phyloP scores from a whole-genome alignment of 2,113 vertebrate genomes.

The Brachyhypopomus occidentalis region DNA sequence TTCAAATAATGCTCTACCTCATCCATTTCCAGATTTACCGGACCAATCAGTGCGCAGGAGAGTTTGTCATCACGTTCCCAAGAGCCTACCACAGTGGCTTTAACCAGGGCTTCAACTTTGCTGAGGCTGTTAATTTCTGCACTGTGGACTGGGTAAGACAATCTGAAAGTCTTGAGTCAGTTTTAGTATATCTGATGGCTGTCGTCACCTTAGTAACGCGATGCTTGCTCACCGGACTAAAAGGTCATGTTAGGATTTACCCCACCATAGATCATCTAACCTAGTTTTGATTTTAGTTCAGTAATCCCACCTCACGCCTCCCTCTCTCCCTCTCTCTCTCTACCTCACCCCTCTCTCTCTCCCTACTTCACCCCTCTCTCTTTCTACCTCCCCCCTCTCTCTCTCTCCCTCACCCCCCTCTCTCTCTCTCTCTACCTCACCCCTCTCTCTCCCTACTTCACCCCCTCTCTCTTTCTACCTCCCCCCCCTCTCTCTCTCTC shows the following conservation, averaged over 20 bases:
- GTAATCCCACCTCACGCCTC: no score
- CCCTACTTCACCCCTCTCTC: no score
- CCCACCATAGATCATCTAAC: no score
- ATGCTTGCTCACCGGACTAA: background rate
- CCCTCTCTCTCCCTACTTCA: no score
- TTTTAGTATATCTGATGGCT: constrained; percentile 3
- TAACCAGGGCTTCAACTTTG: constrained; percentile 99
- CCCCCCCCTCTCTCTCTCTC: background rate
- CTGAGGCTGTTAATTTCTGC: constrained; percentile 98
- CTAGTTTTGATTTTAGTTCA: no score
- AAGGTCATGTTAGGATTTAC: background rate
- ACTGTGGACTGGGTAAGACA: constrained; percentile 93
- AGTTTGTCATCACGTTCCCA: constrained; percentile 98
- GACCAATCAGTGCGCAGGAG: constrained; percentile 97
- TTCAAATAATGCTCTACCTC: background rate
- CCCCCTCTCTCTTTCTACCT: background rate
- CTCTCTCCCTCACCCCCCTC: constrained; percentile 76
- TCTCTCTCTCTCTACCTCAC: constrained; percentile 52
- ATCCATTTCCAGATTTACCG: constrained; percentile 83
- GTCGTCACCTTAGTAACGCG: background rate
- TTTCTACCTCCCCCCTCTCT: no score
- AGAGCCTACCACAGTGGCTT: constrained; percentile 98
- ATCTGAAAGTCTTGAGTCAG: background rate
- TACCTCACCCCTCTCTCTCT: no score
- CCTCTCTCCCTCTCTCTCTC: no score